Conservation (phyloP, 2,888 invertebrate genomes). For the Napeogenes sylphis region DNA sequence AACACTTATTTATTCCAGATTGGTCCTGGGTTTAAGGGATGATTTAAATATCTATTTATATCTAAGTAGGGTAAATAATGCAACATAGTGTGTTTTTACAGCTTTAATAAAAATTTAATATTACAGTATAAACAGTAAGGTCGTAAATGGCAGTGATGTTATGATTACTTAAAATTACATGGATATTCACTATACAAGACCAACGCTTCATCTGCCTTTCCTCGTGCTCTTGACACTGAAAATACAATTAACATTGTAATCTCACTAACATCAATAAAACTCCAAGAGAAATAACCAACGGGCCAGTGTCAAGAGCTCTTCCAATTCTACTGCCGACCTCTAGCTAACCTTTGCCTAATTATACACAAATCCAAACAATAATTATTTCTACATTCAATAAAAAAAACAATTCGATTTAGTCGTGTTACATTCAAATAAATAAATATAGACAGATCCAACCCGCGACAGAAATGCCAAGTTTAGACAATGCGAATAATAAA, state of each 20-base stretch:
- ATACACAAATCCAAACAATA: slow-evolving; percentile 58
- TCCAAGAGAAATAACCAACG: slow-evolving; percentile 62
- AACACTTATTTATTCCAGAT: too few relatives aligned
- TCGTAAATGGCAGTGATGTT: slow-evolving; percentile 77
- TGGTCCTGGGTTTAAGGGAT: too few relatives aligned
- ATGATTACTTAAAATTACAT: slow-evolving; percentile 64
- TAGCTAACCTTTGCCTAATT: slow-evolving; percentile 32
- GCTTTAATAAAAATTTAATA: slow-evolving; percentile 73
- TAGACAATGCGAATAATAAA: slow-evolving; percentile 36
- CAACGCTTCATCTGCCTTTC: slow-evolving; percentile 41
- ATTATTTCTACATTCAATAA: slow-evolving; percentile 34
- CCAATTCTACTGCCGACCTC: slow-evolving; percentile 53
- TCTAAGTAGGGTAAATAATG: not conserved
- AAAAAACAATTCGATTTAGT: slow-evolving; percentile 29
- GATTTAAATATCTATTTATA: too few relatives aligned
- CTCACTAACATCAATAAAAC: slow-evolving; percentile 63
- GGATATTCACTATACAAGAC: slow-evolving; percentile 60
- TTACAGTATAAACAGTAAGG: slow-evolving; percentile 77
- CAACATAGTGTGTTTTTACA: slow-evolving; percentile 42
- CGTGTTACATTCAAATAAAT: slow-evolving; percentile 25
- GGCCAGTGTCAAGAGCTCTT: slow-evolving; percentile 44
- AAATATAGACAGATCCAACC: slow-evolving; percentile 23
- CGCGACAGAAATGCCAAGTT: slow-evolving; percentile 28
- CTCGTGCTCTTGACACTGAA: slow-evolving; percentile 47
- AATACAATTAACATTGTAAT: slow-evolving; percentile 63